A percentile compares a stretch with the other conserved stretches of the same genome.
phyloP scores from a whole-genome alignment of 2,888 invertebrate genomes.

The Amiota minor region DNA sequence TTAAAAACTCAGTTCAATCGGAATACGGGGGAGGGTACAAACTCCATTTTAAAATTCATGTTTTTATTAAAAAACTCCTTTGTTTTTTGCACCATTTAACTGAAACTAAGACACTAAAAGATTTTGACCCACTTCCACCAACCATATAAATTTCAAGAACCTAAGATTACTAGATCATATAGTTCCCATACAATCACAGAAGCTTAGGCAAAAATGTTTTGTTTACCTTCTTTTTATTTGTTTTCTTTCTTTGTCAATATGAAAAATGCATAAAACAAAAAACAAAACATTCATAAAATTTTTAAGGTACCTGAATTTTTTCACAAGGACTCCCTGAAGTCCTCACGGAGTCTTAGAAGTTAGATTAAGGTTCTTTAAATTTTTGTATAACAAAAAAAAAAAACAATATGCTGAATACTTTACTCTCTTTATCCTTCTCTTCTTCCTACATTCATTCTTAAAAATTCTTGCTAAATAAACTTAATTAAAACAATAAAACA shows the following conservation, averaged over 20 bases:
- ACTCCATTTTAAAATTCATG: too few relatives aligned
- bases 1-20: too few relatives aligned
- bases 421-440: background rate
- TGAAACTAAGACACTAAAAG: too few relatives aligned
- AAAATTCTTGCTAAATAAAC: background rate
- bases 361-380: conserved; percentile 56
- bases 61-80: too few relatives aligned
- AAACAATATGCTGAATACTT: conserved; percentile 26
- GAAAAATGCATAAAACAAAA: conserved; percentile 31
- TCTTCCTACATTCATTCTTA: background rate
- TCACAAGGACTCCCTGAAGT: conserved; percentile 44
- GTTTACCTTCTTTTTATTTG: conserved; percentile 12
- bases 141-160: too few relatives aligned
- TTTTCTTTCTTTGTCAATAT: conserved; percentile 41
- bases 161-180: too few relatives aligned
- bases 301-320: conserved; percentile 64
- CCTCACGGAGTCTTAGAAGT: conserved; percentile 51
- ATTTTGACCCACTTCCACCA: too few relatives aligned
- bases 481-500: background rate
- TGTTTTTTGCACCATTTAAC: too few relatives aligned
- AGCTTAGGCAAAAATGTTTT: too few relatives aligned
- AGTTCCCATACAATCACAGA: too few relatives aligned
- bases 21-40: too few relatives aligned
- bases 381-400: conserved; percentile 41
- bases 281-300: conserved; percentile 64